phyloP scores from a whole-genome alignment of 2,113 vertebrate genomes.

The Lamprotornis superbus region DNA sequence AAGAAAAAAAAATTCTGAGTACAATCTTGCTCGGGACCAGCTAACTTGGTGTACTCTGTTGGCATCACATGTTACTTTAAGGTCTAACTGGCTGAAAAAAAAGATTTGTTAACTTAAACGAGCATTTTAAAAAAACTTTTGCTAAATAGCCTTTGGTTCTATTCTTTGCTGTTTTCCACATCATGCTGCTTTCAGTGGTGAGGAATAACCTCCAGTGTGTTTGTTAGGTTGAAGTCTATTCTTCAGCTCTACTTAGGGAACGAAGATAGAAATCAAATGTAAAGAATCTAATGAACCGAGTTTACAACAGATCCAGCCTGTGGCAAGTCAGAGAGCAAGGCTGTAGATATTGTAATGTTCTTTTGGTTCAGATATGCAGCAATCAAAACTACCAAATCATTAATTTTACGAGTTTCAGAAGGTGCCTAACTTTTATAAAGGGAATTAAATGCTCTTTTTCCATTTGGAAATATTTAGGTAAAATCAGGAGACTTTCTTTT shows the following conservation, averaged over 20 bases:
- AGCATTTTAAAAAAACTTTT: not conserved
- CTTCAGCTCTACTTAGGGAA: not conserved
- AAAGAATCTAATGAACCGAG: not conserved
- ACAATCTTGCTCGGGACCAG: not conserved
- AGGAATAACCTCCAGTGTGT: not conserved
- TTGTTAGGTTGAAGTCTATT: not conserved
- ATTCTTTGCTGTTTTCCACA: not conserved
- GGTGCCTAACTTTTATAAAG: conserved; percentile 40
- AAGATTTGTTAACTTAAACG: not conserved
- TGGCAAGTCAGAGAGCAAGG: not conserved
- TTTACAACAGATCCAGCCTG: not conserved
- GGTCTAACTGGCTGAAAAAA: not conserved
- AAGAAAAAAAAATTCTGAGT: not conserved
- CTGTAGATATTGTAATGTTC: not conserved
- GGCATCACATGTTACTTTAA: not conserved
- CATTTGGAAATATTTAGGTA: not conserved
- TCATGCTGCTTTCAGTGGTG: not conserved
- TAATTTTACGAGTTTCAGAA: conserved; percentile 25
- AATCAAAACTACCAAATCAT: conserved; percentile 1
- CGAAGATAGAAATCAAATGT: not conserved
- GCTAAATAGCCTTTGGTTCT: not conserved
- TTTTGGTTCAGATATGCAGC: not conserved
- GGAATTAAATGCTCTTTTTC: conserved; percentile 35
- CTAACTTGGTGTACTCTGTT: conserved; percentile 35
- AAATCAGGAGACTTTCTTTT: not conserved